Base-by-base conservation (phyloP, 2,888 invertebrate genomes). In the Lycocerus yunnanus region DNA sequence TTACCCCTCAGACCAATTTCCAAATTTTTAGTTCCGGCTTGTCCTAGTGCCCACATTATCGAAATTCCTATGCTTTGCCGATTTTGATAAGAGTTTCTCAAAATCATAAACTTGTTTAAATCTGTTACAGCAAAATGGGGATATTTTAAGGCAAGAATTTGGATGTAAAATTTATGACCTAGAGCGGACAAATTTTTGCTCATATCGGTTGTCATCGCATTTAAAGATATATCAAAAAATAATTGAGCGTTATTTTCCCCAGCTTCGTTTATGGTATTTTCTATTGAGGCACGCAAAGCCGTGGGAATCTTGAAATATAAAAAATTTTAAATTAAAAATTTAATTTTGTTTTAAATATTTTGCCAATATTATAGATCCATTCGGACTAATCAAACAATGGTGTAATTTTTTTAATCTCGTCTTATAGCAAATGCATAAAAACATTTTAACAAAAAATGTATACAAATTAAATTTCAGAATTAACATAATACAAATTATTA, bases 71-170 rank as follows among this genome's bases (percentile, higher is more conserved):
- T 92, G 1, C 91, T 90, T 74, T 93, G 92, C 68, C 94, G 89
- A 84, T 94, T 95, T 82, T 94, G 94, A 83, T 94, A 95, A 0
- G 94, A 95, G 81, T 92, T 93, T 58, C 91, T 89, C 15, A 94
- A 86, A 73, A 89, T 89, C 3, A 89, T 88, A 77, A 91, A 89
- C 84, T 94, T 94, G 11, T 89, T 87, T 79, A 93, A 85, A 75
- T 91, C 92, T 0, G 88, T 86, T 0, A 88, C 83, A 68, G 92
- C 91, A 80, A 93, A 90, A 68, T 90, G 90, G 0, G 94, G 93
- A 85, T 92, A 89, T 21, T 90, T 89, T 72, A 89, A 89, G 0
- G 92, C 92, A 78, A 95, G 87, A 82, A 93, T 87, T 86, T 95
- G 94, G 15, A 94, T 86, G 58, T 93, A 89, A 68, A 94, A 88